These are phyloP conservation scores for Eleutherodactylus coqui DNA, from an alignment of 2,797 vertebrate genomes.

Conservation along the genomic window DNA sequence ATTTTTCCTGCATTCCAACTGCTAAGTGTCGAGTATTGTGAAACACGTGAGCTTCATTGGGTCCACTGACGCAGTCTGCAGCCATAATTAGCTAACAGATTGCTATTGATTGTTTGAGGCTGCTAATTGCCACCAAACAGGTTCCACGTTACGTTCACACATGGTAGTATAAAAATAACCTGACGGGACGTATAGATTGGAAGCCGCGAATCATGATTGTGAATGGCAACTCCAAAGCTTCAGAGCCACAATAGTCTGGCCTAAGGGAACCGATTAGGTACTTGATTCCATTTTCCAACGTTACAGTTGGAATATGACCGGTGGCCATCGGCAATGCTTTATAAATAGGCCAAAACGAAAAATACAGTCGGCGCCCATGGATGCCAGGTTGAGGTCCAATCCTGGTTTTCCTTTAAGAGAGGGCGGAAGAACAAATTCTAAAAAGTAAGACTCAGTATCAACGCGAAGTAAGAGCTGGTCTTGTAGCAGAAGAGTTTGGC, in stretches of 20 bases:
- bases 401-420: not conserved
- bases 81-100: slow-evolving; percentile 60
- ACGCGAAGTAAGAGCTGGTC: not conserved
- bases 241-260: not conserved
- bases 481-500: not conserved
- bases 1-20: not conserved
- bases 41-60: slow-evolving; percentile 32
- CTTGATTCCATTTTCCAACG: not conserved
- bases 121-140: slow-evolving; percentile 59
- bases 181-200: slow-evolving; percentile 36
- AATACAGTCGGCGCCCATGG: not conserved
- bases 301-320: not conserved
- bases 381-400: not conserved
- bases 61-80: slow-evolving; percentile 57
- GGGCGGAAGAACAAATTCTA: no score
- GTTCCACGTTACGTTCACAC: slow-evolving; percentile 53
- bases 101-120: slow-evolving; percentile 59
- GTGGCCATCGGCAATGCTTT: not conserved
- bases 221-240: not conserved
- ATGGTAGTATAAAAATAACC: slow-evolving; percentile 53
- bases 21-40: not conserved
- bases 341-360: not conserved
- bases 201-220: not conserved
- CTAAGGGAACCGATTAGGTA: not conserved
- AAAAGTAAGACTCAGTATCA: not conserved